Base-by-base conservation (phyloP, 2,113 vertebrate genomes). In the Myrmecophaga tridactyla region DNA sequence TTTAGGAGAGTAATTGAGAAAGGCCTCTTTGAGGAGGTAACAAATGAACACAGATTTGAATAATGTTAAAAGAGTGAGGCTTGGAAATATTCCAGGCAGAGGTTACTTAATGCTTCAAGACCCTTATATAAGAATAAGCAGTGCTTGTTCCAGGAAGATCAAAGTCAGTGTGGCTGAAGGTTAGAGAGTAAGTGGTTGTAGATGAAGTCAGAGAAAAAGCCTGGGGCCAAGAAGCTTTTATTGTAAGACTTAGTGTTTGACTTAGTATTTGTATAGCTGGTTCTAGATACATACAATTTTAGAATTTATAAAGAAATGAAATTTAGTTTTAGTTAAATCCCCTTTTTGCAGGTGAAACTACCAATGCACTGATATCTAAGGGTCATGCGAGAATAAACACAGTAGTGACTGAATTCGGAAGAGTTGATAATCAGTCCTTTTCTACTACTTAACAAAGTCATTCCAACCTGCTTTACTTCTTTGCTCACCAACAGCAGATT, bases 131-230 rank as follows among this genome's bases (percentile, higher is more conserved):
- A 89, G 20, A 70, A 41, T 4, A 83, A 76, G 21, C 7, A 0
- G 31, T 93, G 25, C 43, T 89, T 72, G 11, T 94, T 94, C 48
- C 70, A 78, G 65, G 53, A 96, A 77, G 31, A 92, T 1, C 75
- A 90, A 96, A 76, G 81, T 89, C 60, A 82, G 1, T 58, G 13
- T 62, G 27, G 4, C 53, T 95, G 46, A 91, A 94, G 31, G 31
- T 27, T 51, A 76, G 56, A 62, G 23, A 46, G 56, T 65, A 70
- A 53, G 17, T 77, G 65, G 29, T 41, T 84, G 31, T 48, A 78
- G 41, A 89, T 95, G 63, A 90, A 87, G 81, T 96, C 84, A 87
- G 77, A 83, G 27, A 95, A 46, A 92, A 93, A 90, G 23, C 8
- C 31, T 80, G 1, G 9, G n/a, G 2, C 48, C 46, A 65, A 21